A percentile compares a stretch with the other conserved stretches of the same genome.
phyloP scores from a whole-genome alignment of 2,113 vertebrate species.

The Eretmodus cyanostictus region DNA sequence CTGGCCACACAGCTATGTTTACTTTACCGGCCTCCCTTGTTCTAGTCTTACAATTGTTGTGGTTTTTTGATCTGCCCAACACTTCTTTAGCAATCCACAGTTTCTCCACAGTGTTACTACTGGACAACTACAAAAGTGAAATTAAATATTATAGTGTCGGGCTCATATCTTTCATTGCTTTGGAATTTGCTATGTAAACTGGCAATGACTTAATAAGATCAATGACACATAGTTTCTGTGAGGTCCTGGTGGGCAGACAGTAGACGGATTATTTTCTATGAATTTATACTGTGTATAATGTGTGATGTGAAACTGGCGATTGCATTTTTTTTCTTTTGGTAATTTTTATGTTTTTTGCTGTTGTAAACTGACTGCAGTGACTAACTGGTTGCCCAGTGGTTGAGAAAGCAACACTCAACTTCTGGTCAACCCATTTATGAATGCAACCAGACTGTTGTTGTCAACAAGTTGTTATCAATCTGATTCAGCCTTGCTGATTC shows the following conservation, averaged over 20 bases:
- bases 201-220: conserved; percentile 7
- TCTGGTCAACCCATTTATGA: background rate
- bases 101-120: background rate
- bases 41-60: conserved; percentile 3
- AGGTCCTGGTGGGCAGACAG: conserved; percentile 3
- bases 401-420: background rate
- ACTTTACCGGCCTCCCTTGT: conserved; percentile 9
- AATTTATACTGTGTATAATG: background rate
- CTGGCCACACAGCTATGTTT: conserved; percentile 26
- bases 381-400: background rate
- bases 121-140: conserved; percentile 5
- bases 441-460: background rate
- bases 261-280: background rate
- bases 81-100: background rate
- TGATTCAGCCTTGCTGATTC: background rate
- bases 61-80: conserved; percentile 5
- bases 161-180: conserved; percentile 6
- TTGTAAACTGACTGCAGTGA: background rate
- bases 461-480: background rate
- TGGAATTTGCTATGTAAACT: conserved; percentile 18
- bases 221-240: conserved; percentile 12
- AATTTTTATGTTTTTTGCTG: background rate
- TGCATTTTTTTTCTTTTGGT: background rate
- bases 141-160: conserved; percentile 10
- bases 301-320: background rate